Evolutionary conservation across 1,140 invertebrate species (phyloP).

Genomic region (Battus philenor): DNA sequence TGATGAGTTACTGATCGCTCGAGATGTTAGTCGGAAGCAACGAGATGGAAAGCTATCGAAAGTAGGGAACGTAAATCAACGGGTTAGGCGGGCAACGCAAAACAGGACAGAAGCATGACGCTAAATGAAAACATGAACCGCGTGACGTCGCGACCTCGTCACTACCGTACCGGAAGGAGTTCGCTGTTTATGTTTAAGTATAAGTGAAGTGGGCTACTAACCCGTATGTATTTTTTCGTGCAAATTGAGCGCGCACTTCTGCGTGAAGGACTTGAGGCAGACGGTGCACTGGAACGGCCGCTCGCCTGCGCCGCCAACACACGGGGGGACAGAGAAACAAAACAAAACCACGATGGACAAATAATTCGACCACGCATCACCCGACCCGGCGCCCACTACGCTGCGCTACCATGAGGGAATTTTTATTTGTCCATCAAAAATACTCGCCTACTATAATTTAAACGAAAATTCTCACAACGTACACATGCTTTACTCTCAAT

Average conservation of each 20-base stretch:
- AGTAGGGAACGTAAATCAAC: conserved; percentile 51
- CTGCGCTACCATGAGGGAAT: conserved; percentile 66
- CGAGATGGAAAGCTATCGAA: conserved; percentile 62
- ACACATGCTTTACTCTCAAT: conserved; percentile 72
- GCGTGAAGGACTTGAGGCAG: conserved; percentile 82
- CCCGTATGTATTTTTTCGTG: conserved; percentile 81
- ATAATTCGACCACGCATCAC: conserved; percentile 52
- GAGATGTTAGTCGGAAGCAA: conserved; percentile 72
- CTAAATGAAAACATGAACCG: conserved; percentile 61
- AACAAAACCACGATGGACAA: conserved; percentile 76
- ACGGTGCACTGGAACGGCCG: conserved; percentile 81
- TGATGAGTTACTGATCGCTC: conserved; percentile 47
- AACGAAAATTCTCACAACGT: conserved; percentile 62
- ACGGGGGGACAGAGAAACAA: conserved; percentile 73
- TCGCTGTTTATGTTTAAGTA: conserved; percentile 51
- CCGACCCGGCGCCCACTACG: conserved; percentile 28
- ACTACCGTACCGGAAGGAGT: conserved; percentile 51
- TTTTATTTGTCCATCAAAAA: conserved; percentile 72
- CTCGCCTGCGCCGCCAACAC: conserved; percentile 76
- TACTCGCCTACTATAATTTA: conserved; percentile 56
- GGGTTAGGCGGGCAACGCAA: conserved; percentile 71
- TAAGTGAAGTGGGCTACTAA: conserved; percentile 76
- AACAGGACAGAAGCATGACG: conserved; percentile 67
- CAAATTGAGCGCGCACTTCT: conserved; percentile 80
- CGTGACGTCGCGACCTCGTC: conserved; percentile 46